Percentiles rank a stretch among this genome's conserved stretches.
Evolutionary conservation across 2,888 invertebrate genomes (phyloP).

Genomic region (Kuschelorhynchus macadamiae): DNA sequence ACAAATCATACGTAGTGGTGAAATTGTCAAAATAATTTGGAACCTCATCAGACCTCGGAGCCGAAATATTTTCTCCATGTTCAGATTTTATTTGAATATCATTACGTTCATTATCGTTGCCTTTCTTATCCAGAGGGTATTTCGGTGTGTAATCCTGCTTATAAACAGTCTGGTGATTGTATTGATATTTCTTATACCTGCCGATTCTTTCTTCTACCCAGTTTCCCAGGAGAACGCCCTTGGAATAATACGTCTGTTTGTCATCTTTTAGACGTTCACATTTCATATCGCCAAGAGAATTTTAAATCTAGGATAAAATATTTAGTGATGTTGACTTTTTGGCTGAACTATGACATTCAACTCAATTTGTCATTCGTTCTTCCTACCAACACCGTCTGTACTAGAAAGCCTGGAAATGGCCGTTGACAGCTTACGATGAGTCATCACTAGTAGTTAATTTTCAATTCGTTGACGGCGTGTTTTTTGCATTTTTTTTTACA

Average conservation of each 20-base stretch:
- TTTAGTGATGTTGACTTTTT: too few species aligned
- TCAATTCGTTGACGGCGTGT: too few species aligned
- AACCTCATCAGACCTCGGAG: constrained; percentile 68
- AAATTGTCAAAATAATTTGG: constrained; percentile 69
- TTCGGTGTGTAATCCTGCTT: constrained; percentile 49
- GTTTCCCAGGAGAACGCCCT: constrained; percentile 55
- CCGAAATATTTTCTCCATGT: constrained; percentile 67
- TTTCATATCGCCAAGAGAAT: too few species aligned
- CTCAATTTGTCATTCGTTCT: too few species aligned
- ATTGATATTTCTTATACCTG: constrained; percentile 48
- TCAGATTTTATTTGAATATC: constrained; percentile 50
- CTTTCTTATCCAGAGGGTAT: constrained; percentile 32
- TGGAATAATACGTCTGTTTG: constrained; percentile 51
- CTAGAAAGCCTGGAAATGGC: too few species aligned
- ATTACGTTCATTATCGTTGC: constrained; percentile 41
- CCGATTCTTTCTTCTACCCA: constrained; percentile 56
- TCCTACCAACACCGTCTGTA: too few species aligned
- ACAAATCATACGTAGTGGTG: constrained; percentile 71
- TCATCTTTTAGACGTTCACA: neutral
- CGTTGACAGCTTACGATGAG: too few species aligned
- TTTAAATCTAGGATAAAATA: too few species aligned
- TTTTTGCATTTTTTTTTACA: too few species aligned
- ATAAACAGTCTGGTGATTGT: constrained; percentile 52
- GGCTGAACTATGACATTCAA: too few species aligned
- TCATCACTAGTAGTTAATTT: too few species aligned